These are phyloP conservation scores for Nestor notabilis DNA, from an alignment of 2,113 vertebrate species.

Conservation along the genomic window DNA sequence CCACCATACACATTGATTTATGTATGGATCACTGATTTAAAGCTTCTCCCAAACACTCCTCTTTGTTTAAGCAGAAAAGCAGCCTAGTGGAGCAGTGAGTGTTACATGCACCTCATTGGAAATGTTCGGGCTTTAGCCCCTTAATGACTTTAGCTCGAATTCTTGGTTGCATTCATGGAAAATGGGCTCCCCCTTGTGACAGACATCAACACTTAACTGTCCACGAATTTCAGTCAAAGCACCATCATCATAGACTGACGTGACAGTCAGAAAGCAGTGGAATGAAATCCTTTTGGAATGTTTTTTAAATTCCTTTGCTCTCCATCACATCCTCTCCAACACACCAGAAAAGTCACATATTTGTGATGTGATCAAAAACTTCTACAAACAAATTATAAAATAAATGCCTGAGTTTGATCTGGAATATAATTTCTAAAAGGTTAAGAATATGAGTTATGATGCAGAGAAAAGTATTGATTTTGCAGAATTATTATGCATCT, in stretches of 20 bases:
- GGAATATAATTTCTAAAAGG: not conserved
- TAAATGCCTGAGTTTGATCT: not conserved
- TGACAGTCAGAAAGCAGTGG: not conserved
- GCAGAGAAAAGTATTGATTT: not conserved
- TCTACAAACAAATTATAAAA: not conserved
- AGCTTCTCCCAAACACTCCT: not conserved
- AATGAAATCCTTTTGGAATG: not conserved
- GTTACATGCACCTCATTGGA: not conserved
- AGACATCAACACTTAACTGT: not conserved
- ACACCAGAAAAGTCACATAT: not conserved
- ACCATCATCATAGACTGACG: not conserved
- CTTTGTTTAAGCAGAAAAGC: not conserved
- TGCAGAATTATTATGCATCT: not conserved
- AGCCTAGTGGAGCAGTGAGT: not conserved
- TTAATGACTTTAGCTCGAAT: not conserved
- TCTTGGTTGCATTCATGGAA: not conserved
- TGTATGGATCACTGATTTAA: not conserved
- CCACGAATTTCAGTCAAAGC: not conserved
- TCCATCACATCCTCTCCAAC: not conserved
- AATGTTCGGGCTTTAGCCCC: not conserved
- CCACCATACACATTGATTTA: not conserved
- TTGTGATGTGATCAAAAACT: not conserved
- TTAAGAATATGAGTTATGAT: not conserved
- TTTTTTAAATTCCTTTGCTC: not conserved
- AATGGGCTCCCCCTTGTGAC: conserved; percentile 67